Conservation (phyloP, 2,888 invertebrate genomes). For the Drosophila parthenogenetica region DNA sequence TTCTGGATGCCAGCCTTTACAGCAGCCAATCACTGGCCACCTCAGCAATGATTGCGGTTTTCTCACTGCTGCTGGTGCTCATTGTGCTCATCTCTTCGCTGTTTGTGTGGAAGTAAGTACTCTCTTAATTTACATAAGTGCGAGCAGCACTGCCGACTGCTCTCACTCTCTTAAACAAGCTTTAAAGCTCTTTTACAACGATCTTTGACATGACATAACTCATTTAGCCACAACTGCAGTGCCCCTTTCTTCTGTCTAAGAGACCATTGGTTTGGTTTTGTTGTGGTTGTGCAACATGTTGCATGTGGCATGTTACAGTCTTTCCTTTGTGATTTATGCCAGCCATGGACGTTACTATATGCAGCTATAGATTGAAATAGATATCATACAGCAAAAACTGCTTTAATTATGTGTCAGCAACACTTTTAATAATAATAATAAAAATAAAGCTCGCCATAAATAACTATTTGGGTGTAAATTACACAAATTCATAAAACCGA, state of each 20-base stretch:
- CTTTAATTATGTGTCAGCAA: conserved; percentile 26
- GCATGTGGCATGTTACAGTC: conserved; percentile 39
- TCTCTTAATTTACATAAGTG: conserved; percentile 8
- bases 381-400: conserved; percentile 3
- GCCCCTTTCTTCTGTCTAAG: not conserved
- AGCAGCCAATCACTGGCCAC: conserved; percentile 94
- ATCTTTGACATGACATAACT: conserved; percentile 63
- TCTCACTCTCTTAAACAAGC: not conserved
- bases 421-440: conserved; percentile 1
- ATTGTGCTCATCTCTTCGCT: conserved; percentile 92
- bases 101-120: conserved; percentile 95
- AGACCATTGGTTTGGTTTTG: not conserved
- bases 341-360: not conserved
- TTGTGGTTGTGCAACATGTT: conserved; percentile 59
- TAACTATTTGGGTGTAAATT: conserved; percentile 19
- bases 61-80: conserved; percentile 91
- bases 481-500: conserved; percentile 32
- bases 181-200: conserved; percentile 9
- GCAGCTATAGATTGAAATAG: conserved; percentile 1
- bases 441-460: conserved; percentile 16
- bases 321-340: conserved; percentile 56
- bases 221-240: conserved; percentile 53
- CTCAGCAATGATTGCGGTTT: conserved; percentile 93
- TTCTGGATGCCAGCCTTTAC: conserved; percentile 94
- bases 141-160: not conserved